phyloP scores from a whole-genome alignment of 92 coral and sea anemone species.

The Palythoa grandiflora region DNA sequence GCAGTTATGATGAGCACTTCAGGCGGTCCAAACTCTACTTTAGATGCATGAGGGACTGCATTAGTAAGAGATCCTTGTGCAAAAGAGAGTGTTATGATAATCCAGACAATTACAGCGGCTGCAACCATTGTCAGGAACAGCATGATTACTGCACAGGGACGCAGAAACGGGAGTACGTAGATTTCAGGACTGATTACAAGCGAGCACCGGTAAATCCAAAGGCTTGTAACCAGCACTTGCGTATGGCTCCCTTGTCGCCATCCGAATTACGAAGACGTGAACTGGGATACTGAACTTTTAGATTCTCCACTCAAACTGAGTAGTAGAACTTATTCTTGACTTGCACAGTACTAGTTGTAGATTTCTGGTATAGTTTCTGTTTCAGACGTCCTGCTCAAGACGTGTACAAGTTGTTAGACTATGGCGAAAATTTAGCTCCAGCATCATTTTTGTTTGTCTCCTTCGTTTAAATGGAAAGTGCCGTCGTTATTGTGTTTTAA shows the following conservation, averaged over 20 bases:
- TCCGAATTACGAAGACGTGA: conserved; percentile 1
- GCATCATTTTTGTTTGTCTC: too few species aligned
- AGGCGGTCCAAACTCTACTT: neutral
- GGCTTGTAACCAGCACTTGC: neutral
- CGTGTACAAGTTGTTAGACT: too few species aligned
- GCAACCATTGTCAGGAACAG: neutral
- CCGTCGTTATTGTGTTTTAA: too few species aligned
- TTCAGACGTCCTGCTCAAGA: too few species aligned
- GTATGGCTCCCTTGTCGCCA: neutral
- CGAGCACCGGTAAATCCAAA: neutral
- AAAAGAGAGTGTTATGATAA: neutral
- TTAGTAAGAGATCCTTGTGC: neutral
- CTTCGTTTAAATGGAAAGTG: too few species aligned
- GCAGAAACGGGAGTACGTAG: neutral
- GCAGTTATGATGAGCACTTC: neutral
- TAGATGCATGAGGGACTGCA: neutral
- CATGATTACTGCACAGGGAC: neutral
- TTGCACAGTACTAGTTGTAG: too few species aligned
- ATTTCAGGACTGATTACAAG: neutral
- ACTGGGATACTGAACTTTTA: conserved; percentile 13
- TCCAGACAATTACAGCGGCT: neutral
- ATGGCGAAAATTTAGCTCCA: too few species aligned
- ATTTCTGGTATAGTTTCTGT: too few species aligned
- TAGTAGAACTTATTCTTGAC: too few species aligned
- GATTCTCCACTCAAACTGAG: neutral